phyloP scores from a whole-genome alignment of 2,888 invertebrate genomes.

The Hypomecis atomaria region DNA sequence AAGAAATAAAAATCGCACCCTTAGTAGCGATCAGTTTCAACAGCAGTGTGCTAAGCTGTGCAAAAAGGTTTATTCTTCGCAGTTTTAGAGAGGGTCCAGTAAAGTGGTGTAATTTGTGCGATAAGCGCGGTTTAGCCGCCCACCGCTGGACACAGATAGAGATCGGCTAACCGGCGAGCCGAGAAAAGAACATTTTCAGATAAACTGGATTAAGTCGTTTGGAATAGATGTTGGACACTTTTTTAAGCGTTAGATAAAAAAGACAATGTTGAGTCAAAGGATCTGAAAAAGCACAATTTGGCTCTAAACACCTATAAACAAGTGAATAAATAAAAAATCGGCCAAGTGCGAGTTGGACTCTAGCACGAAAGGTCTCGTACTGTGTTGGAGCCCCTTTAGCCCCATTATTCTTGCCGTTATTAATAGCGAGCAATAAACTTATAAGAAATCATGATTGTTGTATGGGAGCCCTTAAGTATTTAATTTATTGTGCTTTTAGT shows the following conservation, averaged over 20 bases:
- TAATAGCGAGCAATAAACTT: too few relatives aligned
- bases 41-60: conserved; percentile 57
- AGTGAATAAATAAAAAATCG: too few relatives aligned
- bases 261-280: too few relatives aligned
- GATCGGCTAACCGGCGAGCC: conserved; percentile 62
- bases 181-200: conserved; percentile 49
- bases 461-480: too few relatives aligned
- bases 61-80: conserved; percentile 66
- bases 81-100: conserved; percentile 71
- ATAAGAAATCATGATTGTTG: too few relatives aligned
- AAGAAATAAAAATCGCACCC: conserved; percentile 6
- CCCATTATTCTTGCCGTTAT: too few relatives aligned
- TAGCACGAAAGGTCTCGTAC: too few relatives aligned
- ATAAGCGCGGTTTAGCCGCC: conserved; percentile 70
- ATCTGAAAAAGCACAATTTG: too few relatives aligned
- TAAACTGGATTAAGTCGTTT: conserved; percentile 43
- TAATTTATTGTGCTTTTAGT: too few relatives aligned
- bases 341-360: too few relatives aligned
- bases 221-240: conserved; percentile 39
- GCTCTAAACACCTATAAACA: too few relatives aligned
- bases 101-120: conserved; percentile 77
- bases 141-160: conserved; percentile 59
- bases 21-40: conserved; percentile 34
- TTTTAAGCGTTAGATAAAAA: background rate
- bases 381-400: too few relatives aligned